These are phyloP conservation scores for Sturnus vulgaris DNA, from an alignment of 2,113 vertebrate species.

Conservation along the genomic window DNA sequence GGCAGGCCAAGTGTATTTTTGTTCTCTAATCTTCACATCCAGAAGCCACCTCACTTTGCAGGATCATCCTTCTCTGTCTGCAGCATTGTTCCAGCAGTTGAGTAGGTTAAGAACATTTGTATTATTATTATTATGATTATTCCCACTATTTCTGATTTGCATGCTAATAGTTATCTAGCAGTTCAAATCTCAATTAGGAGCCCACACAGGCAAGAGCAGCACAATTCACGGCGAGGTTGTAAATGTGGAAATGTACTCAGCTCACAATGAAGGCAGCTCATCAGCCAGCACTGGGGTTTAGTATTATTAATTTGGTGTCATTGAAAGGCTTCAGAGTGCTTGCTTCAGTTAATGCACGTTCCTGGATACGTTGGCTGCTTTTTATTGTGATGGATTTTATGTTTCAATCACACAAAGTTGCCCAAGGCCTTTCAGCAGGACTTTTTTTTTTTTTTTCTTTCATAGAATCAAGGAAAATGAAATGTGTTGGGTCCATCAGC, in stretches of 20 bases:
- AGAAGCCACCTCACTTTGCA: background rate
- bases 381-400: background rate
- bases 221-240: background rate
- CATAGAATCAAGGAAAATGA: background rate
- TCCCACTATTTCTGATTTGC: constrained; percentile 12
- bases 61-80: background rate
- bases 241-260: background rate
- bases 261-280: constrained; percentile 2
- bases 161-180: constrained; percentile 18
- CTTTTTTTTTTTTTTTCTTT: background rate
- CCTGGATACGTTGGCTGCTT: background rate
- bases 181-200: constrained; percentile 14
- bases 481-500: background rate
- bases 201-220: background rate
- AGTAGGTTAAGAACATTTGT: constrained; percentile 7
- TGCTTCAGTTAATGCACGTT: background rate
- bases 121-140: constrained; percentile 10
- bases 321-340: background rate
- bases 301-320: background rate
- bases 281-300: background rate
- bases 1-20: background rate
- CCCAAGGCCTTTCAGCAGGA: background rate
- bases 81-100: background rate
- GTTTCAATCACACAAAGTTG: background rate
- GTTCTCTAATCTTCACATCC: background rate